Base-by-base conservation (phyloP, 2,113 vertebrate genomes). In the Rhinoptilus africanus region DNA sequence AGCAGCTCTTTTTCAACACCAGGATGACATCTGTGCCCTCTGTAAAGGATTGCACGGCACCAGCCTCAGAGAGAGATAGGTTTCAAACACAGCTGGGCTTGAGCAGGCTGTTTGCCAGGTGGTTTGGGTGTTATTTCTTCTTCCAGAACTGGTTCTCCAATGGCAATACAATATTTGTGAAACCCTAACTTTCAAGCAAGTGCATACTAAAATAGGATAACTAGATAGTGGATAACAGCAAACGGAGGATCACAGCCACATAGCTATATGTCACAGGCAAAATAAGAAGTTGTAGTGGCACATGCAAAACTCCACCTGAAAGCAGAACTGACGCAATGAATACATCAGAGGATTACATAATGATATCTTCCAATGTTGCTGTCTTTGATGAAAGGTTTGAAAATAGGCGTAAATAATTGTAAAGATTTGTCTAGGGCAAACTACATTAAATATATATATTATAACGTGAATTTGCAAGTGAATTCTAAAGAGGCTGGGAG, bases 11-110 rank as follows among this genome's bases (percentile, higher is more conserved):
- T 88, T 92, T 89, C 78, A 87, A 34, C 51, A 57, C 34, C 14
- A 66, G 57, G 50, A 80, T 89, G 91, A 92, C 80, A 92, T 88
- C 73, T 37, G 30, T 82, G 92, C 66, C 88, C 82, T 97, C 88
- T 94, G 67, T 43, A 73, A 76, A 87, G 47, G 39, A 56, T 9
- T 85, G 62, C 23, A 72, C 0, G 0, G 13, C 73, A 53, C 82
- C 74, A 88, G 43, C 63, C 72, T 94, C 53, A 45, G 77, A 94
- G 37, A 89, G 39, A 28, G 81, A 78, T 16, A 69, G 54, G 14
- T 88, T 94, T 96, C 80, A 86, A 80, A 78, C 19, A 26, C 30
- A 18, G 22, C 26, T 64, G 48, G 62, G 20, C 43, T 77, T 56
- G n/a, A 86, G 27, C 8, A 20, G 54, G 32, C 26, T 79, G 32